Base-by-base conservation (phyloP, 1,140 invertebrate species). In the Cyphomyrmex costatus region DNA sequence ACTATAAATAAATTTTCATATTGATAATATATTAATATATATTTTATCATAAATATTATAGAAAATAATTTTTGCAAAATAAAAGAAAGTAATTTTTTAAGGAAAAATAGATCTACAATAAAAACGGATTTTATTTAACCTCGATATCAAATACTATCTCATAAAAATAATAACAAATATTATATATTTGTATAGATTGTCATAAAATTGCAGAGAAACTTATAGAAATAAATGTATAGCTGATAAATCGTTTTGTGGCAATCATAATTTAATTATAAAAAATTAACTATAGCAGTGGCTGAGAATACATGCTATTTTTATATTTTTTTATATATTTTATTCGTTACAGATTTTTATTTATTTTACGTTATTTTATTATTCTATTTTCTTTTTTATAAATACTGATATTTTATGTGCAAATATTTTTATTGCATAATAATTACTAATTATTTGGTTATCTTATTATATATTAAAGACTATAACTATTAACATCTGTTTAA, bases 251-350 rank as follows among this genome's bases (percentile, higher is more conserved):
- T 42, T n/a, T n/a, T 16, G 8, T 63, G 7, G 7, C 19, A 21
- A 10, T 66, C n/a, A n/a, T 2, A 66, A 42, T 42, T 66, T n/a
- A 66, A 21, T 16, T 21, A 42, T 33, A 42, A n/a, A 36, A 66
- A 66, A 66, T 42, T 16, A 66, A 65, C 7, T 33, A n/a, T 66
- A 36, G 3, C 10, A 42, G 10, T 6, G 21, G 33, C 33, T 33
- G 21, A 21, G n/a, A 12, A 21, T 66, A 42, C 10, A 42, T 66
- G 21, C n/a, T 66, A 36, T n/a, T 21, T 21, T 66, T 36, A n/a
- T 8, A 66, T 42, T 42, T 36, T 36, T 36, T 66, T 36, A n/a
- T 8, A 66, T 42, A 66, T 36, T 36, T 36, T 66, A 66, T 66
- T 21, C n/a, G 30, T 66, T 66, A 36, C 10, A 33, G 19, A 36